Evolutionary conservation across 2,113 vertebrate species (phyloP).

Genomic region (Halcyon senegalensis): DNA sequence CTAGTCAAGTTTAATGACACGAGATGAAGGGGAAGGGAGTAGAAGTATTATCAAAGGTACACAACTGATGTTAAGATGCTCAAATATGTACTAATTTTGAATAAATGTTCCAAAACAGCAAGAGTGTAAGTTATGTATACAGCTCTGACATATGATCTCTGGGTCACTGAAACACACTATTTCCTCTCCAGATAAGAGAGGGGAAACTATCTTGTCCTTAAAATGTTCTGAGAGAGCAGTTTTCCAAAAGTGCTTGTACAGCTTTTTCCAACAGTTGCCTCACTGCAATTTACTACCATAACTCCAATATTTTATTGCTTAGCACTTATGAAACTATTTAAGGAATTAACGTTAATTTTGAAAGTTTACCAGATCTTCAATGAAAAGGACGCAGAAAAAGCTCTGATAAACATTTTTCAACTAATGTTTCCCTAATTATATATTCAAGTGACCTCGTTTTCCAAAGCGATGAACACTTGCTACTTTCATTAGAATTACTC

Average conservation of each 20-base stretch:
- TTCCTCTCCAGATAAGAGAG: neutral
- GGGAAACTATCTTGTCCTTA: neutral
- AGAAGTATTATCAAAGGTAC: neutral
- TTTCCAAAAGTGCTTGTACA: neutral
- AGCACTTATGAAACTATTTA: neutral
- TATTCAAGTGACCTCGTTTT: neutral
- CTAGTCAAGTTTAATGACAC: neutral
- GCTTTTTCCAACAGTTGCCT: neutral
- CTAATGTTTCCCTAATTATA: neutral
- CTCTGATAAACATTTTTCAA: neutral
- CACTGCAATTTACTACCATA: neutral
- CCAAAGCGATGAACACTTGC: neutral
- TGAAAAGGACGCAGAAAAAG: neutral
- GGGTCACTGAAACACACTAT: neutral
- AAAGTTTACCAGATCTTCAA: neutral
- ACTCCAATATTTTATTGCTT: neutral
- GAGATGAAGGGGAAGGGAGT: neutral
- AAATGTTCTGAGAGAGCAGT: neutral
- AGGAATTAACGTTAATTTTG: neutral
- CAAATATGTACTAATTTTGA: neutral
- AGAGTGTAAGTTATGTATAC: neutral
- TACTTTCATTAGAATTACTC: neutral
- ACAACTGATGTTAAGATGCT: neutral
- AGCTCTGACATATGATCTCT: neutral
- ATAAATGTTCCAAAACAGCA: neutral